Base-by-base conservation (phyloP, 2,113 vertebrate species). In the Leiothrix lutea region DNA sequence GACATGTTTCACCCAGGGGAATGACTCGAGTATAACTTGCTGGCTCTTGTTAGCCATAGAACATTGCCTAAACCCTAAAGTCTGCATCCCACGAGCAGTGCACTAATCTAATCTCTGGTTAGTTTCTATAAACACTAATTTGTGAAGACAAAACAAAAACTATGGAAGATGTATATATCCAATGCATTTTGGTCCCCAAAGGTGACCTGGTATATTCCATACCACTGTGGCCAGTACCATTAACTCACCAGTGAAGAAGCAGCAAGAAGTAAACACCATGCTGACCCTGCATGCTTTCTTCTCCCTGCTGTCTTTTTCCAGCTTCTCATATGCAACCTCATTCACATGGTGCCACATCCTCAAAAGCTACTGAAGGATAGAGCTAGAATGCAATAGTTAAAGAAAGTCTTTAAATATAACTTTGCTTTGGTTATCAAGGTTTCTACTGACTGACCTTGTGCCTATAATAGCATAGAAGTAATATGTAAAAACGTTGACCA, bases 21-120 rank as follows among this genome's bases (percentile, higher is more conserved):
- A 85, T 90, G 89, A 95, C 75, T 94, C 92, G 93, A n/a, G 66
- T 83, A 29, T 19, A 92, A 88, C 87, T 54, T 95, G 95, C 81
- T 93, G 82, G 75, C 20, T 93, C 97, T 95, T 86, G 87, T 88
- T 79, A 79, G 75, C 38, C 64, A 86, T 19, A 89, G 62, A 94
- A 44, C 38, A 36, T 81, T 92, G 77, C 57, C 74, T 88, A 84
- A 96, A 88, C 61, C 35, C 67, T 87, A 1, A 50, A 72, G 71
- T 54, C 56, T 78, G 72, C 51, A 73, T 93, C 78, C 69, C 82
- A 66, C 1, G 40, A 95, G 62, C 5, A 33, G 22, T 36, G 24
- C 20, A 9, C 65, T 92, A 72, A 92, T 81, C 73, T 42, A 31
- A 92, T 86, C 85, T 93, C 53, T 45, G 54, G 60, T 75, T 81